Percentiles rank a stretch among this genome's conserved stretches.
These are phyloP conservation scores for Ascidia mentula DNA, from an alignment of 23 tunicate species.

Conservation along the genomic window DNA sequence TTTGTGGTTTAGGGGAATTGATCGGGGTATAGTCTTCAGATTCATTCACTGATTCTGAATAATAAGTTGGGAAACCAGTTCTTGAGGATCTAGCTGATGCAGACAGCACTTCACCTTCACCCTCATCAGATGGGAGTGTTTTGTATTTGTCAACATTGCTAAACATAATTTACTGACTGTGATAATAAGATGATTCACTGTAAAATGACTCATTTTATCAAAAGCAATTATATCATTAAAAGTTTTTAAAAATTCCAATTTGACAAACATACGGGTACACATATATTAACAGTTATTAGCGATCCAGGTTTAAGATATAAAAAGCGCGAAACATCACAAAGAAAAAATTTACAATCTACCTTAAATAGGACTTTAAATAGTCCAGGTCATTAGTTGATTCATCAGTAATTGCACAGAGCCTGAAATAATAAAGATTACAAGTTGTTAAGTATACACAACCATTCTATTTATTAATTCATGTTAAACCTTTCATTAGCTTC, in stretches of 20 bases:
- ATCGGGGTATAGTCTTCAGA: not conserved
- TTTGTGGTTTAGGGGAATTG: not conserved
- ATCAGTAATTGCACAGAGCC: not conserved
- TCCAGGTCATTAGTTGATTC: conserved; percentile 21
- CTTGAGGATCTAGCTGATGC: not conserved
- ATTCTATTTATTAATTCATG: not conserved
- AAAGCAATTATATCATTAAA: too few relatives aligned
- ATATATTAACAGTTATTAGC: too few relatives aligned
- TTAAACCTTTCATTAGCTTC: not conserved
- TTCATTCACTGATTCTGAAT: not conserved
- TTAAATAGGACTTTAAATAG: conserved; percentile 44
- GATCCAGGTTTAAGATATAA: not conserved
- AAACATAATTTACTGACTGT: too few relatives aligned
- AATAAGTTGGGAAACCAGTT: not conserved
- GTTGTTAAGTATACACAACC: not conserved
- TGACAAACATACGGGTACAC: too few relatives aligned
- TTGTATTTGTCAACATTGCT: conserved; percentile 40
- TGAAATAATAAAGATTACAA: not conserved
- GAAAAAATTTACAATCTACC: conserved; percentile 14
- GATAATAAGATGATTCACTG: too few relatives aligned
- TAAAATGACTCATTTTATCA: too few relatives aligned
- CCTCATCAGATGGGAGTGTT: not conserved
- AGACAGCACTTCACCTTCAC: not conserved
- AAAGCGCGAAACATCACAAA: not conserved
- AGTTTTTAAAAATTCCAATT: too few relatives aligned